Evolutionary conservation across 2,113 vertebrate genomes (phyloP), one percentile per base, ranked within the genome.

Genomic region (Indri indri): DNA sequence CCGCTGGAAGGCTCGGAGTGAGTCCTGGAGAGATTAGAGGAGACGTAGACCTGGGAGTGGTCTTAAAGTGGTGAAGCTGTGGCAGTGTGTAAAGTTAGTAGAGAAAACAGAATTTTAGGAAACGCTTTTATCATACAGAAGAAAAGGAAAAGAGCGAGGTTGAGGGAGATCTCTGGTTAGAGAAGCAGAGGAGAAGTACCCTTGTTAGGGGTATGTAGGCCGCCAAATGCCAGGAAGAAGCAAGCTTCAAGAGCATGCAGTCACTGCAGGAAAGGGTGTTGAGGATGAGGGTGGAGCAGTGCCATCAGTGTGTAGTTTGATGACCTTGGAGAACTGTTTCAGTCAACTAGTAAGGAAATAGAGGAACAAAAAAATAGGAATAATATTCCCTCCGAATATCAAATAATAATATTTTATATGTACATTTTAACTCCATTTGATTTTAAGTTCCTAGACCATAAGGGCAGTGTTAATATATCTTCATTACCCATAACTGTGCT

Each of bases 241-340:
- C 34, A 22, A 32, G 23, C 23, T 68, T 70, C 57, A 4, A 1
- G 27, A 88, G 1, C 14, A 23, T 13, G 6, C 13, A 6, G 9
- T n/a, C 47, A 23, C 30, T 73, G 32, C 14, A 1, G 57, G 47
- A 54, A n/a, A 17, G 11, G 1, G 4, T 10, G 0, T 22, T 27
- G n/a, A 83, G 50, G 25, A 27, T 4, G 37, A 50, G 68, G 52
- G 3, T 42, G 42, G 82, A 3, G 10, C 87, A 17, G 7, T 12
- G 79, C 40, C 61, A 1, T 70, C 4, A 0, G 0, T 0, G 12
- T 27, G 5, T 9, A 65, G 14, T 30, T 5, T 8, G 2, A 61
- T 25, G 40, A 52, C 63, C 80, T 18, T n/a, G 32, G 71, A 59
- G 52, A 82, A 12, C 74, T 73, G 12, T 70, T 84, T 71, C 25